These are phyloP conservation scores for Panthera tigris DNA, from an alignment of 2,113 vertebrate species.

Conservation along the genomic window DNA sequence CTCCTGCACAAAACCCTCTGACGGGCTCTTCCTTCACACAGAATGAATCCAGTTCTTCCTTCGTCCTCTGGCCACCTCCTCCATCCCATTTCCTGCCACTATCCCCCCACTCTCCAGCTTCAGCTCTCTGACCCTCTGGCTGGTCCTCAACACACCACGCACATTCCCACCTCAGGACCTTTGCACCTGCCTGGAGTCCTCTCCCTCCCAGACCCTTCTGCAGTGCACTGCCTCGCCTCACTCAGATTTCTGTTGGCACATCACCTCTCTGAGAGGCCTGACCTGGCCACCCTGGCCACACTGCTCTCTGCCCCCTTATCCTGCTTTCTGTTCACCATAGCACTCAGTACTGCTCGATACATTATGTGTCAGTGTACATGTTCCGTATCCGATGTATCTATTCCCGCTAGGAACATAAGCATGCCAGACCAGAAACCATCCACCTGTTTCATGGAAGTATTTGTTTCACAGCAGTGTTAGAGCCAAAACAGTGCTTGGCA, in stretches of 20 bases:
- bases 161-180: not conserved
- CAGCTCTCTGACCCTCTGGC: not conserved
- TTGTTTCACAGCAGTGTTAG: not conserved
- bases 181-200: not conserved
- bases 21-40: not conserved
- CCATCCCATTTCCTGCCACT: no score
- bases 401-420: not conserved
- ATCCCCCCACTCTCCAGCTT: not conserved
- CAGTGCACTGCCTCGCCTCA: not conserved
- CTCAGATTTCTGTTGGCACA: not conserved
- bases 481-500: not conserved
- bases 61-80: not conserved
- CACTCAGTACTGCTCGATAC: no score
- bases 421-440: not conserved
- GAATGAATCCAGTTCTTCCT: not conserved
- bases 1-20: not conserved
- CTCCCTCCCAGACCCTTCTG: not conserved
- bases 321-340: not conserved
- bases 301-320: not conserved
- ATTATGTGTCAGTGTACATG: accelerated
- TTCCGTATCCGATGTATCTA: not conserved
- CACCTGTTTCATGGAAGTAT: accelerated
- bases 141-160: not conserved
- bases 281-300: not conserved
- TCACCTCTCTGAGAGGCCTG: not conserved